phyloP scores from a whole-genome alignment of 2,888 invertebrate genomes.

The Hyalella azteca region DNA sequence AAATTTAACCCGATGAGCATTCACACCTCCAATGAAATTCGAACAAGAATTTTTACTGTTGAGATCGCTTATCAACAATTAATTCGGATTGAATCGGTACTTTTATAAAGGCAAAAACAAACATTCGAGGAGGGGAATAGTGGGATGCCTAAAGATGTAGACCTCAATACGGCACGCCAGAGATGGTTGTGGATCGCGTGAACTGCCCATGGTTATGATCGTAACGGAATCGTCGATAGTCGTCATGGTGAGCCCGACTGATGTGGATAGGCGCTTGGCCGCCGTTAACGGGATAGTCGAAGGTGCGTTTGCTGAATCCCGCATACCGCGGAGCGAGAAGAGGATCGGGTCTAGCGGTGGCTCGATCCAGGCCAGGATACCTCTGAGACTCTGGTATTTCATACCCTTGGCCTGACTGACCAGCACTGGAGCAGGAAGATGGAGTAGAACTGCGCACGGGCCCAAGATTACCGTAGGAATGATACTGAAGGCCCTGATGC shows the following conservation, averaged over 20 bases:
- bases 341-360: conserved; percentile 63
- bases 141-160: neutral
- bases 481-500: conserved; percentile 40
- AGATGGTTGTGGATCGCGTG: conserved; percentile 42
- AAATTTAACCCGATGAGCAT: too few relatives aligned
- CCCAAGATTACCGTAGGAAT: conserved; percentile 49
- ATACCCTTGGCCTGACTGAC: conserved; percentile 62
- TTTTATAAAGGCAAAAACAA: too few relatives aligned
- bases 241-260: conserved; percentile 53
- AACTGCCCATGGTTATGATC: conserved; percentile 49
- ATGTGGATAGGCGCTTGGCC: conserved; percentile 56
- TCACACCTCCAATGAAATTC: too few relatives aligned
- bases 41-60: too few relatives aligned
- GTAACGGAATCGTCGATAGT: conserved; percentile 51
- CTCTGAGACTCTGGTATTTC: conserved; percentile 68
- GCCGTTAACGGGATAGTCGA: conserved; percentile 55
- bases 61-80: too few relatives aligned
- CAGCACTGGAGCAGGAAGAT: conserved; percentile 45
- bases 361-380: conserved; percentile 68
- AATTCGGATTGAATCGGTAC: too few relatives aligned
- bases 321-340: conserved; percentile 48
- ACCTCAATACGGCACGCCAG: conserved; percentile 42
- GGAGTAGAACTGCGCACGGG: conserved; percentile 30
- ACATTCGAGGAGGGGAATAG: too few relatives aligned
- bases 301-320: conserved; percentile 44